These are phyloP conservation scores for Leguminivora glycinivorella DNA, from an alignment of 1,140 invertebrate species.

Conservation along the genomic window DNA sequence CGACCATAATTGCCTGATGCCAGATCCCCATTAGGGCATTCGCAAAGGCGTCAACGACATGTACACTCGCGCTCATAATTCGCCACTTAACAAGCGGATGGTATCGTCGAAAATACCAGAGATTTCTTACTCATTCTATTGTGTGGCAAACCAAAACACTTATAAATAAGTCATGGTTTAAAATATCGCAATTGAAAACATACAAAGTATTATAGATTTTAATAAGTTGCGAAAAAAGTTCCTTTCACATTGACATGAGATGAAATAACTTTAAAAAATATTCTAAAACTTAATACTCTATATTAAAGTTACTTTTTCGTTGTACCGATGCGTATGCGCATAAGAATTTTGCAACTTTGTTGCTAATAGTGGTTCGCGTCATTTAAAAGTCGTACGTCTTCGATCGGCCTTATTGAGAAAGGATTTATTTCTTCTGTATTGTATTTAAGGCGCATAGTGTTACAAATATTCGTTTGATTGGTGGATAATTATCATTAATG, in stretches of 20 bases:
- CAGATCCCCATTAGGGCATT: no score
- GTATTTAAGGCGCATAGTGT: background rate
- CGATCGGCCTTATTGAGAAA: background rate
- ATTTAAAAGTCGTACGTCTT: background rate
- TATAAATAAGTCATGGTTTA: background rate
- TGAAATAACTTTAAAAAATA: background rate
- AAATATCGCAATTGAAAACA: background rate
- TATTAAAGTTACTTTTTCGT: background rate
- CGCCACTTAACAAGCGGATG: background rate
- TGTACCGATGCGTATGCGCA: background rate
- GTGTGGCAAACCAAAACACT: slow-evolving; percentile 1
- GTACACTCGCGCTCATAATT: background rate
- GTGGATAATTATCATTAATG: background rate
- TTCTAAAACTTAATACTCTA: background rate
- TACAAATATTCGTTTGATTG: background rate
- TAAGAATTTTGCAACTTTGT: slow-evolving; percentile 8
- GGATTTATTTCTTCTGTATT: background rate
- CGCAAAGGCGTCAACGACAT: background rate
- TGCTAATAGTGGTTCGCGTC: background rate
- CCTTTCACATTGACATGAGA: background rate
- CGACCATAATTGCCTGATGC: no score
- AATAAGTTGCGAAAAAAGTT: background rate
- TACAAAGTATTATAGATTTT: background rate
- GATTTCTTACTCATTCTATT: background rate
- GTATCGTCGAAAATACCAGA: background rate